These are phyloP conservation scores for Cephus nigrinus DNA, from an alignment of 2,888 invertebrate genomes.

Conservation along the genomic window DNA sequence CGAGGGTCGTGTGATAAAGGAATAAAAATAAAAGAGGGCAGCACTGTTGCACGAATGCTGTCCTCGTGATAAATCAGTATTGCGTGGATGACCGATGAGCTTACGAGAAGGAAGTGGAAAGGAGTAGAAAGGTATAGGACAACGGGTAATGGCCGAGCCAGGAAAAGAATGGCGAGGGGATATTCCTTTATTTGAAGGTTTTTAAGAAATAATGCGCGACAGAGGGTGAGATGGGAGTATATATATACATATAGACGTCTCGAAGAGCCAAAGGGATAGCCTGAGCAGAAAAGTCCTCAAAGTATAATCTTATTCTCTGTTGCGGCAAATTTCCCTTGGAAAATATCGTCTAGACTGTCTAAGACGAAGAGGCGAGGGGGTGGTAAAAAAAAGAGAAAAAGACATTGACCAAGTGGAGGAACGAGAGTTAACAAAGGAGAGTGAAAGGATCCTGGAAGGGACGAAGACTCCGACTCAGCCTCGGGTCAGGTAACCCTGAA, in stretches of 20 bases:
- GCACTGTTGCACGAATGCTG: too few species aligned
- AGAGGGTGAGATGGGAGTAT: too few species aligned
- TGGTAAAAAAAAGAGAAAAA: slow-evolving; percentile 1
- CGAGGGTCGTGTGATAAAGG: too few species aligned
- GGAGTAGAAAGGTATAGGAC: slow-evolving; percentile 11
- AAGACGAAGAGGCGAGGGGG: slow-evolving; percentile 15
- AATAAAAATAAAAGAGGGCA: too few species aligned
- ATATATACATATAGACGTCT: too few species aligned
- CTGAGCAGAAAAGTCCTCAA: slow-evolving; percentile 31
- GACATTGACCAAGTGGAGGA: slow-evolving; percentile 10
- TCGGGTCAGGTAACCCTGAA: slow-evolving; percentile 47
- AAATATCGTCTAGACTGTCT: slow-evolving; percentile 47
- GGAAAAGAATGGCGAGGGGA: slow-evolving; percentile 15
- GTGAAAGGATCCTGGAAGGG: neutral
- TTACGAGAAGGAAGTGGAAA: slow-evolving; percentile 12
- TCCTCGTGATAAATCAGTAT: too few species aligned
- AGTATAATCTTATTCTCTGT: slow-evolving; percentile 43
- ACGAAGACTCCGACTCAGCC: slow-evolving; percentile 17
- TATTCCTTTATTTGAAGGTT: neutral
- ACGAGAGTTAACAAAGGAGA: slow-evolving; percentile 2
- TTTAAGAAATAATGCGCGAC: neutral
- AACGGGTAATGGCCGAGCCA: slow-evolving; percentile 9
- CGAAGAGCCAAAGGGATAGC: neutral
- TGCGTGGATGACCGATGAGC: too few species aligned
- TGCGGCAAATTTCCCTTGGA: slow-evolving; percentile 42